These are phyloP conservation scores for Acanthochromis polyacanthus DNA, from an alignment of 2,113 vertebrate genomes.

Conservation along the genomic window DNA sequence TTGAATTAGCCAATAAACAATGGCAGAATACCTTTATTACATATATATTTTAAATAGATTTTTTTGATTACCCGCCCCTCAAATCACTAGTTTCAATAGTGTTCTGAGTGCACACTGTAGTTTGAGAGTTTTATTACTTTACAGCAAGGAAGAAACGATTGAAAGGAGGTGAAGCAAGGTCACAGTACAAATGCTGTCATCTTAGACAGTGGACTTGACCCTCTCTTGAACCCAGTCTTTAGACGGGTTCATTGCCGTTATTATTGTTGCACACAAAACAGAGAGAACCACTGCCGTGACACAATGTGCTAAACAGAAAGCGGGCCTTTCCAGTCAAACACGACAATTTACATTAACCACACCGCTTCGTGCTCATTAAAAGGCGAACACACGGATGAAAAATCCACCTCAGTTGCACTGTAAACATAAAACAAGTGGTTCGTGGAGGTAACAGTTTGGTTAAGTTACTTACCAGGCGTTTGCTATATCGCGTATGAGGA, in stretches of 20 bases:
- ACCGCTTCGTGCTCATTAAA: background rate
- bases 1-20: background rate
- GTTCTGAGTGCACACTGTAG: background rate
- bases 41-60: background rate
- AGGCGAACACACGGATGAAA: fast-evolving
- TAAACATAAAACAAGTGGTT: constrained; percentile 32
- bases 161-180: constrained; percentile 31
- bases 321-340: background rate
- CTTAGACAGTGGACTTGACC: constrained; percentile 74
- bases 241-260: constrained; percentile 64
- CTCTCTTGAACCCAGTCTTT: constrained; percentile 63
- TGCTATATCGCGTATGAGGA: constrained; percentile 93
- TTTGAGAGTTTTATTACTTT: background rate
- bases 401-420: background rate
- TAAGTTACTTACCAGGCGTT: constrained; percentile 92
- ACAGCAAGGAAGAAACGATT: background rate
- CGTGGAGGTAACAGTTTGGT: constrained; percentile 9
- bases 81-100: background rate
- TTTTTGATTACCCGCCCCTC: fast-evolving
- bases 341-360: background rate
- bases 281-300: background rate
- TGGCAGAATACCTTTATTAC: background rate
- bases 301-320: background rate
- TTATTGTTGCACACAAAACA: constrained; percentile 16
- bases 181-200: constrained; percentile 23